Percentiles rank a stretch among this genome's conserved stretches.
These are phyloP conservation scores for Kryptolebias marmoratus DNA, from an alignment of 2,113 vertebrate genomes.

Conservation along the genomic window DNA sequence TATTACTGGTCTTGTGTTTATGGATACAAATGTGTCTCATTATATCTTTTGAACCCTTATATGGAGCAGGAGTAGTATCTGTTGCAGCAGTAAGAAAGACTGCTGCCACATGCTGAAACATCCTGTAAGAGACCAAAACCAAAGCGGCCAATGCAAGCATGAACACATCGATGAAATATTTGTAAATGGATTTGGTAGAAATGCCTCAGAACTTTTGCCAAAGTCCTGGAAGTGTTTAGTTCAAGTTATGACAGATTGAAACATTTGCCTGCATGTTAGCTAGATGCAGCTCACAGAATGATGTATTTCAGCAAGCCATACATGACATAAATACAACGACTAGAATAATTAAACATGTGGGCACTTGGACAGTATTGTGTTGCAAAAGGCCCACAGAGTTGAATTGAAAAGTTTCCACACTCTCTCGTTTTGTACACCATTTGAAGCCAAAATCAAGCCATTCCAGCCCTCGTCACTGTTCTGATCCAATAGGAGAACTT, in stretches of 20 bases:
- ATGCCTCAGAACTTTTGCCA: slow-evolving; percentile 61
- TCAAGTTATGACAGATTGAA: slow-evolving; percentile 37
- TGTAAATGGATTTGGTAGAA: slow-evolving; percentile 44
- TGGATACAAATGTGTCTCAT: slow-evolving; percentile 31
- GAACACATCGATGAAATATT: slow-evolving; percentile 46
- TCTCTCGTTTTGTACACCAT: slow-evolving; percentile 19
- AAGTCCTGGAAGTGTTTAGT: slow-evolving; percentile 49
- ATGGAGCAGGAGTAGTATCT: slow-evolving; percentile 23
- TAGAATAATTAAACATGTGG: slow-evolving; percentile 28
- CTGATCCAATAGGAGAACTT: slow-evolving; percentile 37
- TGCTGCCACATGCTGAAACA: slow-evolving; percentile 40
- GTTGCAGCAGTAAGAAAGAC: slow-evolving; percentile 1
- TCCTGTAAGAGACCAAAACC: slow-evolving; percentile 24
- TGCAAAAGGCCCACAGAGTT: slow-evolving; percentile 1
- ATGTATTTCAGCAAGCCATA: slow-evolving; percentile 20
- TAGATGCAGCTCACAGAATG: slow-evolving; percentile 16
- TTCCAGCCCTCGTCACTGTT: slow-evolving; percentile 23
- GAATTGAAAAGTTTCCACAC: slow-evolving; percentile 50
- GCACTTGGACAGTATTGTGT: slow-evolving; percentile 20
- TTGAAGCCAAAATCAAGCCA: slow-evolving; percentile 38
- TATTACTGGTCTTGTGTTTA: slow-evolving; percentile 13
- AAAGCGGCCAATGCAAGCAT: slow-evolving; percentile 33
- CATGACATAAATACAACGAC: slow-evolving; percentile 19
- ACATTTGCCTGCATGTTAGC: slow-evolving; percentile 30
- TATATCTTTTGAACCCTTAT: slow-evolving; percentile 14